phyloP scores from a whole-genome alignment of 1,140 invertebrate species.

The Drosophila pachea region DNA sequence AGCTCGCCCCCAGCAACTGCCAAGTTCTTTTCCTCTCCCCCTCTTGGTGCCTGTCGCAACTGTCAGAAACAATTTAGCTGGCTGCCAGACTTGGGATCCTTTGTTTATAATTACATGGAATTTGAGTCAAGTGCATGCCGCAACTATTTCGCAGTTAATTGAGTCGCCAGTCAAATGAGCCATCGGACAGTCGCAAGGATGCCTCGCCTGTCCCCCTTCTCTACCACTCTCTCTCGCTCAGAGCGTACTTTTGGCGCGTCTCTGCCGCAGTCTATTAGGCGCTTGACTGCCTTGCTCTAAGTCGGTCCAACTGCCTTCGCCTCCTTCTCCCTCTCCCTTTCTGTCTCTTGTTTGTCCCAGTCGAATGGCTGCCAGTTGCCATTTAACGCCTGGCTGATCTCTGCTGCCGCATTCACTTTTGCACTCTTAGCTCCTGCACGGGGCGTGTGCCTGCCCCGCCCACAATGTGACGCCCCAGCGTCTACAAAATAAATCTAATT shows the following conservation, averaged over 20 bases:
- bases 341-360: constrained; percentile 21
- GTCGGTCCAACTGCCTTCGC: background rate
- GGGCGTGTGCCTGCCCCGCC: constrained; percentile 47
- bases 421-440: constrained; percentile 15
- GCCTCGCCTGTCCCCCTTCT: background rate
- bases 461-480: background rate
- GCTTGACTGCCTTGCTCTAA: constrained; percentile 49
- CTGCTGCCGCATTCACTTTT: constrained; percentile 32
- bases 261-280: constrained; percentile 70
- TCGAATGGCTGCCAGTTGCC: constrained; percentile 57
- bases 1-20: background rate
- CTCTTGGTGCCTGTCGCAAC: background rate
- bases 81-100: background rate
- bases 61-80: constrained; percentile 12
- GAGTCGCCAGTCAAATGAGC: constrained; percentile 16
- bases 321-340: background rate
- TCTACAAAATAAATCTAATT: background rate
- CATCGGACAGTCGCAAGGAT: background rate
- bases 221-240: background rate
- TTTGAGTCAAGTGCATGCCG: background rate
- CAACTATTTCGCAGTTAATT: constrained; percentile 9
- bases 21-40: no score
- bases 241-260: constrained; percentile 10
- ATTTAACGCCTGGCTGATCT: constrained; percentile 65
- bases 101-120: constrained; percentile 7